phyloP scores from a whole-genome alignment of 2,797 vertebrate species.

The Fringilla coelebs region DNA sequence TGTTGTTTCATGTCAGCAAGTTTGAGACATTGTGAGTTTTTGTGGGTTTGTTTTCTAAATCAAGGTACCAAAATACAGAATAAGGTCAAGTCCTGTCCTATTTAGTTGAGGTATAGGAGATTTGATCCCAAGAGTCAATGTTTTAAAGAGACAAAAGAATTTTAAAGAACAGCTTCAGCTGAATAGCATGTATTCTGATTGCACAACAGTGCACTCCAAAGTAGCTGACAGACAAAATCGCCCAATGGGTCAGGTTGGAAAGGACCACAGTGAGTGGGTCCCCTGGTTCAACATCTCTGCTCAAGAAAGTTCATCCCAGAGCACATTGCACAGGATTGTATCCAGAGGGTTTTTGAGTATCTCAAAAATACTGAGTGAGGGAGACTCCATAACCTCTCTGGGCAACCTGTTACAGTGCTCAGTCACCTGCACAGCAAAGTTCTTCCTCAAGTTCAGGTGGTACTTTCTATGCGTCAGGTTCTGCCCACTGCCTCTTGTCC shows the following conservation, averaged over 20 bases:
- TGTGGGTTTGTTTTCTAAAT: not conserved
- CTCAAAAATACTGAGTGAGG: not conserved
- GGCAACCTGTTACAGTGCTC: too few species aligned
- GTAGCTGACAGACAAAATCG: not conserved
- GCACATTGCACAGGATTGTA: not conserved
- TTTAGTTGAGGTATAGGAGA: not conserved
- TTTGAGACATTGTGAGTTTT: not conserved
- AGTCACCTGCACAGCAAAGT: not conserved
- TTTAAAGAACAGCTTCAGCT: not conserved
- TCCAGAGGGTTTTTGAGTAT: not conserved
- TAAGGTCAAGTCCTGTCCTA: not conserved
- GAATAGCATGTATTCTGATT: fast-evolving
- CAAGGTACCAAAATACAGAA: not conserved
- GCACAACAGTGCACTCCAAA: not conserved
- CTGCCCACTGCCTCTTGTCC: not conserved
- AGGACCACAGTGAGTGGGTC: not conserved
- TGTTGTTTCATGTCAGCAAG: not conserved
- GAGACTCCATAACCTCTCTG: not conserved
- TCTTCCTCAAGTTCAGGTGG: not conserved
- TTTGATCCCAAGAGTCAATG: not conserved
- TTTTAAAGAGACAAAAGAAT: not conserved
- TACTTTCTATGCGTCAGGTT: not conserved
- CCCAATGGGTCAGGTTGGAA: not conserved
- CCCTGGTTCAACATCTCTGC: not conserved
- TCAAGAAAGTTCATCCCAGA: not conserved